Evolutionary conservation across 2,113 vertebrate genomes (phyloP).

Genomic region (Poeciliopsis turrubarensis): DNA sequence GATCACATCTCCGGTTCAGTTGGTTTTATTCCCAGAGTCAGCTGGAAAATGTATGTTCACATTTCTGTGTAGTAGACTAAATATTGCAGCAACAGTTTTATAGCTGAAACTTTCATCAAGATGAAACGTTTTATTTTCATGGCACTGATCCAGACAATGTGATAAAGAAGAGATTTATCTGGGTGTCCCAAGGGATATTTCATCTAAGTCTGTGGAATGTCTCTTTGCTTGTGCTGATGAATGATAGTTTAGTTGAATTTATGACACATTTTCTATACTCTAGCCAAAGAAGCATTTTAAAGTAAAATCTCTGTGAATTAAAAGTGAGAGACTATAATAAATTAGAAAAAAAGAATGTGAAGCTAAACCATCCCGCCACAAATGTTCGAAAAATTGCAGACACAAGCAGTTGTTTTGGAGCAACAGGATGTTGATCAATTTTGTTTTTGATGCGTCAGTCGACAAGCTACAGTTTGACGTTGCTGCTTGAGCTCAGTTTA

Average conservation of each 20-base stretch:
- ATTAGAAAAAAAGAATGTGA: not conserved
- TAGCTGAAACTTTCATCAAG: conserved; percentile 3
- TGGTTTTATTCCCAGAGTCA: not conserved
- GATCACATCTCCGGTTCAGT: not conserved
- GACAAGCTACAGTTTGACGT: not conserved
- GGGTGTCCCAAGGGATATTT: not conserved
- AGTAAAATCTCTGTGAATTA: not conserved
- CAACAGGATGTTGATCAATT: not conserved
- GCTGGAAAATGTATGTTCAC: not conserved
- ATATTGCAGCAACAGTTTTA: conserved; percentile 1
- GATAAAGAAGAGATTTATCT: not conserved
- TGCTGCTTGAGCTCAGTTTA: not conserved
- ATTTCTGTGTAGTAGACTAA: too few relatives aligned
- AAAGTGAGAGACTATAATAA: not conserved
- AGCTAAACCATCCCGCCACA: not conserved
- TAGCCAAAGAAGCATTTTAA: not conserved
- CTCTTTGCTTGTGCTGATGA: not conserved
- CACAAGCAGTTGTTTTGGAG: not conserved
- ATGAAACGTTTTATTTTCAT: conserved; percentile 20
- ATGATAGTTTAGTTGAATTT: not conserved
- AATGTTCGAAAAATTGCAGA: not conserved
- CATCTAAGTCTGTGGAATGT: not conserved
- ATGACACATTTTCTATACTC: not conserved
- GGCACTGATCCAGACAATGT: conserved; percentile 7
- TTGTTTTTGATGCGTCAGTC: not conserved